Base-by-base conservation (phyloP, 2,888 invertebrate genomes). In the Perdita meconis region DNA sequence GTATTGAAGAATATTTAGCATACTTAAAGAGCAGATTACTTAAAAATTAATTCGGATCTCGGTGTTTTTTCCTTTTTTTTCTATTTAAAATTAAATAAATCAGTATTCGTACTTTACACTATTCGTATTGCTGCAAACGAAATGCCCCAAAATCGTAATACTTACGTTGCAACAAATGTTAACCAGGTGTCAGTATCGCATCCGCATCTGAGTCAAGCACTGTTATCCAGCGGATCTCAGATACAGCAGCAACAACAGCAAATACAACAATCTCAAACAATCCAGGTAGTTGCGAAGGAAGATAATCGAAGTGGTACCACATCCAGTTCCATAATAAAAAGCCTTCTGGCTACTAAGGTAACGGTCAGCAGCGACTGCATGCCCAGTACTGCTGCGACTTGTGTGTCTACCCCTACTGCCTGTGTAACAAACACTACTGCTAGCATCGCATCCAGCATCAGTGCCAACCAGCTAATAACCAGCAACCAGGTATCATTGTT, bases 271-370 rank as follows among this genome's bases (percentile, higher is more conserved):
- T 88, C 84, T 44, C 89, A 87, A 72, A 84, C 88, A 71, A 77
- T 89, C 81, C 87, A 89, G 85, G 91, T 92, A 86, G 86, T 92
- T 70, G 85, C 89, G 74, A 90, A 90, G 77, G 90, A 92, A 73
- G 92, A 92, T 75, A 88, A 90, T 67, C 86, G 91, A 77, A 86
- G 89, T 83, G 92, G 92, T 82, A 91, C 93, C 81, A 94, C 95
- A 70, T 95, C 95, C 90, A 96, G 97, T 64, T 97, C 97, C 75
- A 94, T 98, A 87, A 98, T 98, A 92, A 98, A 98, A 93, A 98
- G 97, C 93, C 94, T 98, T 85, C 94, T 98, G 92, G 98, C 98
- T 88, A 97, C 97, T 93, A 98, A 98, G 96, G 97, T 98, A 94
- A 94, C 92, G 82, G 87, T 91, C 90, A 91, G 92, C 91, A 91